Evolutionary conservation across 2,888 invertebrate species (phyloP).

Genomic region (Stenichneumon culpator): DNA sequence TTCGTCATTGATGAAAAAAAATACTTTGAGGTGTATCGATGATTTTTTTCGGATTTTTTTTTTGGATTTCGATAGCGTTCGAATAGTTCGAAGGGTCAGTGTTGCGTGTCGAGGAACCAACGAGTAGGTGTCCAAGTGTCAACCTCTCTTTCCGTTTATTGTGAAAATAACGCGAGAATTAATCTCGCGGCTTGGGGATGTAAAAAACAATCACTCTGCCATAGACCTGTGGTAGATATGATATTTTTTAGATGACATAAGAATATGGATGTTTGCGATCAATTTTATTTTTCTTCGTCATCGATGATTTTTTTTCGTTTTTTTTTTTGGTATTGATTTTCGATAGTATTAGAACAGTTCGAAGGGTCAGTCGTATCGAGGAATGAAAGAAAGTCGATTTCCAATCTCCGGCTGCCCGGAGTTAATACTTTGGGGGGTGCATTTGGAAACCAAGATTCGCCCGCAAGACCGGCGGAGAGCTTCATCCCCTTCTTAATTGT

Average conservation of each 20-base stretch:
- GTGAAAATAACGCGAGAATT: too few relatives aligned
- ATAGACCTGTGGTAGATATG: too few relatives aligned
- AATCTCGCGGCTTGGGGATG: too few relatives aligned
- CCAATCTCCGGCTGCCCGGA: conserved; percentile 22
- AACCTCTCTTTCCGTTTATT: too few relatives aligned
- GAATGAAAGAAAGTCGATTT: background rate
- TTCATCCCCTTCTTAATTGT: conserved; percentile 77
- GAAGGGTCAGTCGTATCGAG: conserved; percentile 1
- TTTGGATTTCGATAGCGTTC: too few relatives aligned
- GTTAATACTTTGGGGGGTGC: conserved; percentile 25
- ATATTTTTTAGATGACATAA: background rate
- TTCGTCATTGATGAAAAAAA: background rate
- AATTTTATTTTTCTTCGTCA: background rate
- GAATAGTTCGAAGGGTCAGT: too few relatives aligned
- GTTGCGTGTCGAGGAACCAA: too few relatives aligned
- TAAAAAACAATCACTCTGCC: too few relatives aligned
- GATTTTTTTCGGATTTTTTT: background rate
- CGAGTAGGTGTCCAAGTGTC: too few relatives aligned
- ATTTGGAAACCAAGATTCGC: conserved; percentile 54
- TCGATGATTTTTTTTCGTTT: background rate
- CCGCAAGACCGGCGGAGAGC: conserved; percentile 34
- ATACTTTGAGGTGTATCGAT: too few relatives aligned
- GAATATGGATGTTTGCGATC: background rate
- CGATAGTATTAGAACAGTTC: background rate
- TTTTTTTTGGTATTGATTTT: background rate